Percentiles rank a stretch among this genome's conserved stretches.
phyloP scores from a whole-genome alignment of 2,888 invertebrate genomes.

The Oeneis ivallda region DNA sequence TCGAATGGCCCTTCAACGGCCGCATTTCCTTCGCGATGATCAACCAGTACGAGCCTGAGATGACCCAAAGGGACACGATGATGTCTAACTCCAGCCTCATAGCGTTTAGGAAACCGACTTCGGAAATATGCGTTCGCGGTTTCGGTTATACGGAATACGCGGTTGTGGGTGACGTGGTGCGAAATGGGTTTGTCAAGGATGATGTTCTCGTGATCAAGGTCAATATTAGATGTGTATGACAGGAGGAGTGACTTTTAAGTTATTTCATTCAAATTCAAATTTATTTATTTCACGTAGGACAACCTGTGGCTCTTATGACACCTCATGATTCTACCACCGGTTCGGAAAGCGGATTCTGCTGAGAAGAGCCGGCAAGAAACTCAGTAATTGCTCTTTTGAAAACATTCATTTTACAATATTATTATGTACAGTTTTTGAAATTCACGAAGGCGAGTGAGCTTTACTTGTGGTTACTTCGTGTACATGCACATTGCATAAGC shows the following conservation, averaged over 20 bases:
- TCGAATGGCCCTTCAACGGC: slow-evolving; percentile 96
- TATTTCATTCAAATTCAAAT: background rate
- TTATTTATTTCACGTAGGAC: too few relatives aligned
- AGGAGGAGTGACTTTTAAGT: slow-evolving; percentile 49
- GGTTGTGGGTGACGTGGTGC: slow-evolving; percentile 85
- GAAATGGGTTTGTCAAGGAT: slow-evolving; percentile 85
- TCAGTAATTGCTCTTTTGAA: too few relatives aligned
- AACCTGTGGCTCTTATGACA: too few relatives aligned
- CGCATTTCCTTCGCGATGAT: slow-evolving; percentile 88
- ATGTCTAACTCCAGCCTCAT: slow-evolving; percentile 90
- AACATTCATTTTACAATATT: too few relatives aligned
- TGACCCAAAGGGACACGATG: slow-evolving; percentile 90
- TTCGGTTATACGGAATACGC: slow-evolving; percentile 95
- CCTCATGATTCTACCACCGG: too few relatives aligned
- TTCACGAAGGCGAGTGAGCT: too few relatives aligned
- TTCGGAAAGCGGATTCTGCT: too few relatives aligned
- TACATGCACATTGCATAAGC: too few relatives aligned
- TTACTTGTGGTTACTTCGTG: too few relatives aligned
- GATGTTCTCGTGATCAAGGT: slow-evolving; percentile 87
- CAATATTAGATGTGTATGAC: slow-evolving; percentile 79
- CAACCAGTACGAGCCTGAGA: slow-evolving; percentile 84
- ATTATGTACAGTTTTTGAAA: too few relatives aligned
- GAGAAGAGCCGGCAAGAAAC: too few relatives aligned
- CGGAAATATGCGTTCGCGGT: slow-evolving; percentile 89
- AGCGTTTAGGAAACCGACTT: slow-evolving; percentile 90